Conservation (phyloP, 2,888 invertebrate genomes). For the Hirtodrosophila alboralis region DNA sequence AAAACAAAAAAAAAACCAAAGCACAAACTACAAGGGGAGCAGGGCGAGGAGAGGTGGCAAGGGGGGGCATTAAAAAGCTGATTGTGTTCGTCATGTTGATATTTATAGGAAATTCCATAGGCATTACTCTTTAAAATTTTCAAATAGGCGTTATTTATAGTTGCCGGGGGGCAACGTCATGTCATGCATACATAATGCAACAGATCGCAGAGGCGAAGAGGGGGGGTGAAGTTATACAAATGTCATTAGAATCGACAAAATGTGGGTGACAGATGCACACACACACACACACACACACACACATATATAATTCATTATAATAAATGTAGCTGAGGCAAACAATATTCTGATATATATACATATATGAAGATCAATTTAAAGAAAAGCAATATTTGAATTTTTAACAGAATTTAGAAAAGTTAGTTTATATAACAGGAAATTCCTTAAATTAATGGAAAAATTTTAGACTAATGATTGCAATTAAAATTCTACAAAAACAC, state of each 20-base stretch:
- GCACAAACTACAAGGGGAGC: slow-evolving; percentile 21
- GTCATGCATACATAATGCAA: slow-evolving; percentile 63
- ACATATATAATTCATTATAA: not conserved
- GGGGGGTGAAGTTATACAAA: slow-evolving; percentile 6
- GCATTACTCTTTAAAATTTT: slow-evolving; percentile 61
- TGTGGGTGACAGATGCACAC: slow-evolving; percentile 40
- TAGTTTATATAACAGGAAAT: no score
- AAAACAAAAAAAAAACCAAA: slow-evolving; percentile 30
- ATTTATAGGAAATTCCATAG: slow-evolving; percentile 76
- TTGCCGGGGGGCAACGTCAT: slow-evolving; percentile 40
- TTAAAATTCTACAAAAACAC: no score
- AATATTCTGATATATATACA: slow-evolving; percentile 3
- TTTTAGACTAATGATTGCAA: no score
- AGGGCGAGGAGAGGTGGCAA: slow-evolving; percentile 13
- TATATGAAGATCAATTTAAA: no score
- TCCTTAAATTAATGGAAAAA: no score
- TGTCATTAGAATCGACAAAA: slow-evolving; percentile 31
- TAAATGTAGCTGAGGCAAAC: not conserved
- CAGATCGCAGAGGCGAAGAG: not conserved
- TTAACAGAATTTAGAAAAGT: no score
- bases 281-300: not conserved
- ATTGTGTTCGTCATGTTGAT: slow-evolving; percentile 66
- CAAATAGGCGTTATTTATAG: slow-evolving; percentile 69
- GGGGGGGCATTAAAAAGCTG: slow-evolving; percentile 48
- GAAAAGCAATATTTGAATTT: no score